Percentiles rank a stretch among this genome's conserved stretches.
Evolutionary conservation across 2,888 invertebrate species (phyloP).

Genomic region (Matsumyia berberina): DNA sequence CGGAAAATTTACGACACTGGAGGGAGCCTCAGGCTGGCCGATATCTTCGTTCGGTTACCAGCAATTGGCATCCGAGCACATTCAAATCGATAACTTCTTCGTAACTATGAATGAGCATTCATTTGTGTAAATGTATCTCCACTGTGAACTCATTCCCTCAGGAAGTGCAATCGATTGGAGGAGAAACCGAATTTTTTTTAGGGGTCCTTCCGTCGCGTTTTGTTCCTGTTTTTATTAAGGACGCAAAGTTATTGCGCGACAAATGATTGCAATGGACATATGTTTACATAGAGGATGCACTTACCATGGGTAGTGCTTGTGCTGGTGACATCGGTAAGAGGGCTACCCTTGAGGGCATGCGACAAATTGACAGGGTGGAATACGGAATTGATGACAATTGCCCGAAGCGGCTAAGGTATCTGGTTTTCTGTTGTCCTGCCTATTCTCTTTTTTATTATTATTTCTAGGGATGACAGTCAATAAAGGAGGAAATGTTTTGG

Average conservation of each 20-base stretch:
- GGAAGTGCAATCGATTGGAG: slow-evolving; percentile 59
- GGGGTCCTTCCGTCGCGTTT: slow-evolving; percentile 26
- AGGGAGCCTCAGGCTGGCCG: slow-evolving; percentile 37
- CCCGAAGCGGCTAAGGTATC: slow-evolving; percentile 58
- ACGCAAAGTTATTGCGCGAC: slow-evolving; percentile 73
- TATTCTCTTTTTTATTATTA: slow-evolving; percentile 51
- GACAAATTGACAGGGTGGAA: slow-evolving; percentile 74
- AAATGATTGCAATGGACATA: slow-evolving; percentile 75
- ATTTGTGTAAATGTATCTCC: background rate
- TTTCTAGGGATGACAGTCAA: slow-evolving; percentile 68
- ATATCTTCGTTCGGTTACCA: slow-evolving; percentile 25
- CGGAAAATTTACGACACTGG: slow-evolving; percentile 55
- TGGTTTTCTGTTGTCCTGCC: slow-evolving; percentile 48
- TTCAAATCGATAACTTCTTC: slow-evolving; percentile 32
- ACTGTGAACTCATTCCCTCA: slow-evolving; percentile 42
- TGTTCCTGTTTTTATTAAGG: slow-evolving; percentile 46
- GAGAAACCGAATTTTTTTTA: slow-evolving; percentile 41
- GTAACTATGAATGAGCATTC: slow-evolving; percentile 39
- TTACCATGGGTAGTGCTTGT: slow-evolving; percentile 17
- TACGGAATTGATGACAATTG: slow-evolving; percentile 71
- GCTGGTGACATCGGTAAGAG: slow-evolving; percentile 50
- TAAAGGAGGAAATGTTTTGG: slow-evolving; percentile 71
- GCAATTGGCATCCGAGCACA: slow-evolving; percentile 25
- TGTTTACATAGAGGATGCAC: slow-evolving; percentile 75
- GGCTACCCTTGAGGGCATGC: slow-evolving; percentile 63